Percentiles rank a stretch among this genome's conserved stretches.
These are phyloP conservation scores for Cisticola juncidis DNA, from an alignment of 2,113 vertebrate species.

Conservation along the genomic window DNA sequence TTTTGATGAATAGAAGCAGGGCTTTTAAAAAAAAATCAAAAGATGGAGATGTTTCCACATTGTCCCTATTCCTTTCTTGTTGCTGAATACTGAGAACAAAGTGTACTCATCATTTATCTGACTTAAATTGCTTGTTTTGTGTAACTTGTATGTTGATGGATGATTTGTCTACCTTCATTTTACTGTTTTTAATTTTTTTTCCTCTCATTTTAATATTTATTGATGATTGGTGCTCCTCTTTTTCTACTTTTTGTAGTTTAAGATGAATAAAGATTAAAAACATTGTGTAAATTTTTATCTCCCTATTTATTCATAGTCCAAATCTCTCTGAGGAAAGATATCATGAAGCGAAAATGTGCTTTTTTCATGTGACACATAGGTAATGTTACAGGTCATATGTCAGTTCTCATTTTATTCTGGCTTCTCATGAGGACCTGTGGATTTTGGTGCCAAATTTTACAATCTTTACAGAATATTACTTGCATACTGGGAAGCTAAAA, in stretches of 20 bases:
- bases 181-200: not conserved
- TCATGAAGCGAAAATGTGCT: not conserved
- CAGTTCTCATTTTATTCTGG: not conserved
- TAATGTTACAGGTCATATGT: not conserved
- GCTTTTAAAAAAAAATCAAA: constrained; percentile 8
- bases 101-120: not conserved
- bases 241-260: not conserved
- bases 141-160: not conserved
- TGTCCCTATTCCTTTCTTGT: not conserved
- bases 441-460: not conserved
- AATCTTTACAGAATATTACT: not conserved
- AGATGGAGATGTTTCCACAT: not conserved
- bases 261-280: not conserved
- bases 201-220: not conserved
- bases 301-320: not conserved
- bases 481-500: not conserved
- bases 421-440: not conserved
- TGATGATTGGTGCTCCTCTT: not conserved
- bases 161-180: not conserved
- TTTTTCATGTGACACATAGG: not conserved
- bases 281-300: not conserved
- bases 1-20: not conserved
- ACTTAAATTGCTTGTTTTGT: not conserved
- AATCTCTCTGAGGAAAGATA: not conserved
- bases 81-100: not conserved